Evolutionary conservation across 2,888 invertebrate genomes (phyloP).

Genomic region (Eupithecia tripunctaria): DNA sequence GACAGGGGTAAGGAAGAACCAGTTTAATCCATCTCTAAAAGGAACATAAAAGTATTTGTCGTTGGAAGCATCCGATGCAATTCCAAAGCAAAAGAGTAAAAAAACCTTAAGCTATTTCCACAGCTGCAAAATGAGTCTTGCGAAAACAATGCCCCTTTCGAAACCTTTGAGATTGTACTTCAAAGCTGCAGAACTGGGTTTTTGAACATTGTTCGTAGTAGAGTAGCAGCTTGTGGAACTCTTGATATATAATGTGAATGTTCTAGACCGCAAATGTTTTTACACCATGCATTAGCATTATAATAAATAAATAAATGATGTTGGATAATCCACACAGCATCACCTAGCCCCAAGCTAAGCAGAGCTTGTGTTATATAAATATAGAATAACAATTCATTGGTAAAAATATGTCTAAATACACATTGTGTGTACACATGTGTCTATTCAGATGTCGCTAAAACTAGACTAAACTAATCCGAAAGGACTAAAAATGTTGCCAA

Average conservation of each 20-base stretch:
- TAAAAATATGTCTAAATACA: no score
- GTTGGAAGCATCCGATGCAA: constrained; percentile 45
- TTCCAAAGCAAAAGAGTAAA: constrained; percentile 54
- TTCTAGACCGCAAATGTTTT: neutral
- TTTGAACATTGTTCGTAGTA: constrained; percentile 58
- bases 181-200: constrained; percentile 59
- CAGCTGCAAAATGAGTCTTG: constrained; percentile 60
- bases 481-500: no score
- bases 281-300: neutral
- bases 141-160: constrained; percentile 55
- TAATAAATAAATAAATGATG: no score
- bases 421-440: no score
- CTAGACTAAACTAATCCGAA: no score
- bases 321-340: no score
- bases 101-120: constrained; percentile 58
- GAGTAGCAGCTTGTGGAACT: constrained; percentile 20
- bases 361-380: no score
- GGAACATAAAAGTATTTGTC: constrained; percentile 11
- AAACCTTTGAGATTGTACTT: constrained; percentile 57
- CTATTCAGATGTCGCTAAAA: no score
- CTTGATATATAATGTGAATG: constrained; percentile 1
- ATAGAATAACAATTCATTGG: no score
- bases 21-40: neutral
- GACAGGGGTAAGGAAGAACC: neutral
- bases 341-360: no score